phyloP scores from a whole-genome alignment of 2,113 vertebrate genomes.

The Ginglymostoma cirratum region DNA sequence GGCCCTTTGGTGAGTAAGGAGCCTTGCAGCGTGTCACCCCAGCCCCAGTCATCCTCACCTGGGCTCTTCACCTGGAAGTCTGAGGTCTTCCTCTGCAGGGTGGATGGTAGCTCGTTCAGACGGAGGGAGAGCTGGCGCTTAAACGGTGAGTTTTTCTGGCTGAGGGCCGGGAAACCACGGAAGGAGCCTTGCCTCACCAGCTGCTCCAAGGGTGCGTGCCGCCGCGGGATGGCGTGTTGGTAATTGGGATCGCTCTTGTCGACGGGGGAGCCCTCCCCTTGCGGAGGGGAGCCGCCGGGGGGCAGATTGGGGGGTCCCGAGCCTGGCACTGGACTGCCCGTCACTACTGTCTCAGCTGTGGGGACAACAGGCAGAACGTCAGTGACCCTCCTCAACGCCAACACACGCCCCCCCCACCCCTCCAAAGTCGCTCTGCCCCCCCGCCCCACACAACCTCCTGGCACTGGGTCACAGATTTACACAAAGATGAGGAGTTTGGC shows the following conservation, averaged over 20 bases:
- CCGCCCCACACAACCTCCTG: too few relatives aligned
- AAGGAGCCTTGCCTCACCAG: conserved; percentile 86
- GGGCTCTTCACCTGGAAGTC: conserved; percentile 71
- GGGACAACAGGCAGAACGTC: neutral
- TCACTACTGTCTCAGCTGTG: neutral
- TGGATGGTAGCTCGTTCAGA: conserved; percentile 84
- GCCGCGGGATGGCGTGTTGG: conserved; percentile 75
- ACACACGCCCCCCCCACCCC: too few relatives aligned
- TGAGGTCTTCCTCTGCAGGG: conserved; percentile 71
- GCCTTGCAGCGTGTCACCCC: too few relatives aligned
- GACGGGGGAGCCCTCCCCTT: conserved; percentile 65
- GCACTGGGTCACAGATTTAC: neutral
- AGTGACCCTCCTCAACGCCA: neutral
- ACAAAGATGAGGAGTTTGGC: too few relatives aligned
- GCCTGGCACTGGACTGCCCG: conserved; percentile 48
- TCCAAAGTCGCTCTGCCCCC: too few relatives aligned
- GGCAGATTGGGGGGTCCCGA: conserved; percentile 55
- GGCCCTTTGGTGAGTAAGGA: too few relatives aligned
- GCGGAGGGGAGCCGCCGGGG: conserved; percentile 68
- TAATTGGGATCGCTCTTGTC: conserved; percentile 62
- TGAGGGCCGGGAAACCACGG: conserved; percentile 79
- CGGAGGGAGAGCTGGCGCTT: conserved; percentile 83
- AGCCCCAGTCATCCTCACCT: conserved; percentile 53
- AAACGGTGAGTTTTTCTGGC: conserved; percentile 86
- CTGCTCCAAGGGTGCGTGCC: conserved; percentile 83